Percentiles rank a stretch among this genome's conserved stretches.
These are phyloP conservation scores for Sinocyclocheilus rhinocerous DNA, from an alignment of 2,113 vertebrate species.

Conservation along the genomic window DNA sequence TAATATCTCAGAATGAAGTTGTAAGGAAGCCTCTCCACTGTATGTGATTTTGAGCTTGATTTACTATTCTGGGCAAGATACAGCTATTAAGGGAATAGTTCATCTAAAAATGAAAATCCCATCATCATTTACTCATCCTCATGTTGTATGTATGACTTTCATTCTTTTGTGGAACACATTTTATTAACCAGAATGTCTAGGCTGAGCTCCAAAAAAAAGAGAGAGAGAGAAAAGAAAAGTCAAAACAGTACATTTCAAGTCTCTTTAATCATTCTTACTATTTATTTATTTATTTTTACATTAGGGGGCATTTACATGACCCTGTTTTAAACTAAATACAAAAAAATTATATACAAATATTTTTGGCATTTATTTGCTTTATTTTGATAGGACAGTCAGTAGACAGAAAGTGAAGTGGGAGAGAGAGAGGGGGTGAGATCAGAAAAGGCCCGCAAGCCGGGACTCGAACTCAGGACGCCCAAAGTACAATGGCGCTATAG, in stretches of 20 bases:
- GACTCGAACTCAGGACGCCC: too few species aligned
- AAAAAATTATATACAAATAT: too few species aligned
- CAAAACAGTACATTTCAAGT: background rate
- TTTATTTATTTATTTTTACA: too few species aligned
- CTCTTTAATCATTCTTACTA: background rate
- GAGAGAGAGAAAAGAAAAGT: background rate
- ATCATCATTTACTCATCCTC: background rate
- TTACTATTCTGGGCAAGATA: slow-evolving; percentile 5
- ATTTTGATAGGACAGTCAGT: too few species aligned
- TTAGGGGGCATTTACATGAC: too few species aligned
- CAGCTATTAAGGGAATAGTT: slow-evolving; percentile 3
- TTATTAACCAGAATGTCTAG: background rate
- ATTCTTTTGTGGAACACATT: background rate
- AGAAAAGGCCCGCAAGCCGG: too few species aligned
- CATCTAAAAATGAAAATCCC: background rate
- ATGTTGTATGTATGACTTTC: slow-evolving; percentile 19
- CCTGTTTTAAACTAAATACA: too few species aligned
- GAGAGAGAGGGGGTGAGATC: too few species aligned
- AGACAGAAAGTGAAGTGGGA: too few species aligned
- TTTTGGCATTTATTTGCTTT: too few species aligned
- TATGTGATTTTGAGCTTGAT: slow-evolving; percentile 25
- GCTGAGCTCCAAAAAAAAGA: background rate
- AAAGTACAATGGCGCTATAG: too few species aligned
- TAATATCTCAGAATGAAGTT: slow-evolving; percentile 46
- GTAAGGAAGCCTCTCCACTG: slow-evolving; percentile 15